phyloP scores from a whole-genome alignment of 2,113 vertebrate genomes.

The Sitta europaea region DNA sequence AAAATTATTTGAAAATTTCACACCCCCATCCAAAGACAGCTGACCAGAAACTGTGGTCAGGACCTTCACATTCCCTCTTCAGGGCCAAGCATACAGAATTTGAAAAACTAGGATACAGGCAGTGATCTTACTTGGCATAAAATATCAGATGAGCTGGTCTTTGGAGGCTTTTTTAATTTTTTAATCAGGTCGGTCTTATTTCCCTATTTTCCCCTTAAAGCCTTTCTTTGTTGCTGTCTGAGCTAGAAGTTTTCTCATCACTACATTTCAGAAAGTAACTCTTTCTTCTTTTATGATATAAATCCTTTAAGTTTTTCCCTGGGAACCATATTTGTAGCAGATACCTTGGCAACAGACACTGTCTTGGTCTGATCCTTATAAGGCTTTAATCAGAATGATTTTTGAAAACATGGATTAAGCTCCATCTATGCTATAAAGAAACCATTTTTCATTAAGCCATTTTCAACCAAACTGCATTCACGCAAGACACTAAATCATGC shows the following conservation, averaged over 20 bases:
- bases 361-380: slow-evolving; percentile 23
- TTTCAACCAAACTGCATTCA: slow-evolving; percentile 31
- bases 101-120: neutral
- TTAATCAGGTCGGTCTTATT: neutral
- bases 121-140: neutral
- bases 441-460: slow-evolving; percentile 36
- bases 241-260: neutral
- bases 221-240: neutral
- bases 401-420: slow-evolving; percentile 50
- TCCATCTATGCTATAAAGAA: slow-evolving; percentile 35
- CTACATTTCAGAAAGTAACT: neutral
- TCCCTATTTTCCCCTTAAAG: neutral
- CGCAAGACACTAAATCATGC: slow-evolving; percentile 25
- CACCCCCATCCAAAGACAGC: neutral
- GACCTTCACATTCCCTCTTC: neutral
- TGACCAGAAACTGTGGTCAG: neutral
- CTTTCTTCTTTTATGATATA: neutral
- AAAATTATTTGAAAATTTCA: neutral
- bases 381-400: slow-evolving; percentile 49
- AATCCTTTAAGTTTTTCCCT: neutral
- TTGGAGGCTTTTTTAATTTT: neutral
- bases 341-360: slow-evolving; percentile 34
- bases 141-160: neutral
- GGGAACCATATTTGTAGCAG: neutral
- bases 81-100: neutral